Base-by-base conservation (phyloP, 2,888 invertebrate species). In the Octodonta nipae region DNA sequence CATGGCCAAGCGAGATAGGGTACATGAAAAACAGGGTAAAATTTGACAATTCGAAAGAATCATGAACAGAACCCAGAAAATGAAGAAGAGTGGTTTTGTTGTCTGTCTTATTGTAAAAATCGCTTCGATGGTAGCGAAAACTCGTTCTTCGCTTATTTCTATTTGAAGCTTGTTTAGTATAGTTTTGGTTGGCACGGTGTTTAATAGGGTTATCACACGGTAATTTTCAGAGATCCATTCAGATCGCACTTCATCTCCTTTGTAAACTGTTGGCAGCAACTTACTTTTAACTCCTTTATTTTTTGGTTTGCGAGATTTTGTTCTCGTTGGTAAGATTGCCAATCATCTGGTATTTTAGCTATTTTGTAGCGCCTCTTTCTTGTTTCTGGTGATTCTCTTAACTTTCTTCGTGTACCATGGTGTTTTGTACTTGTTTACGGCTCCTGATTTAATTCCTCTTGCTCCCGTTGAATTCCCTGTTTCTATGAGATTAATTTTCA, bases 321-420 rank as follows among this genome's bases (percentile, higher is more conserved):
- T 20, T 20, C 20, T n/a, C n/a, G 20, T 20, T 20, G 20, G 20
- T 20, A 7, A n/a, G 20, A 7, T 20, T 20, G 20, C n/a, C 20
- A 20, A 20, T 20, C 20, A 20, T 20, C 20, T 20, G 20, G 20
- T 20, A 6, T 20, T 20, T 20, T 7, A 20, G 20, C n/a, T 20
- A 6, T n/a, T 20, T 20, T 20, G 20, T 20, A 20, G 20, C 20
- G 20, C 20, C 6, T 20, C 20, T 20, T 7, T 20, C 20, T 20
- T 20, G 7, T 20, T 20, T 20, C 20, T 20, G 20, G 20, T 20
- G 20, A 20, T 20, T 20, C n/a, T 6, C 20, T 20, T 20, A 20
- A 20, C n/a, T 20, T 20, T n/a, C 20, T 20, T 20, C 20, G 20
- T 20, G 20, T 20, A 20, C 20, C 20, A 20, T 20, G 20, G 20